Conservation (phyloP, 2,113 vertebrate genomes). For the Tragelaphus strepsiceros region DNA sequence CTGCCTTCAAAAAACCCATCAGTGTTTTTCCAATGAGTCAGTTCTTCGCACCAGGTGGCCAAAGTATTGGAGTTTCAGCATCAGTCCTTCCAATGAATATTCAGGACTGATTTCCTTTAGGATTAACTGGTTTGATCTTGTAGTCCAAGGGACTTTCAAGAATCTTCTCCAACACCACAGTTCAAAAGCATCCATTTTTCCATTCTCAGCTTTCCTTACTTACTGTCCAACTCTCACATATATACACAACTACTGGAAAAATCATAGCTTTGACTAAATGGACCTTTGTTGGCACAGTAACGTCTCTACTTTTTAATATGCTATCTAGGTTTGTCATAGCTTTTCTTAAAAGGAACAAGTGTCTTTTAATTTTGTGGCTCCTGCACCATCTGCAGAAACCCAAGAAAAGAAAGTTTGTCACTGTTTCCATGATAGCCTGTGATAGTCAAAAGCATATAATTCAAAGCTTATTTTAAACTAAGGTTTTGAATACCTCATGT, state of each 20-base stretch:
- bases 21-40: background rate
- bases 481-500: background rate
- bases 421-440: background rate
- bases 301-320: background rate
- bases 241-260: background rate
- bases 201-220: background rate
- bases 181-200: background rate
- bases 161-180: background rate
- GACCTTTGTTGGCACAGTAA: background rate
- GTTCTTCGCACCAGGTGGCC: background rate
- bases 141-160: background rate
- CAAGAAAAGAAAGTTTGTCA: background rate
- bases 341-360: background rate
- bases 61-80: background rate
- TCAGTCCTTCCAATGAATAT: background rate
- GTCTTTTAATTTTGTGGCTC: background rate
- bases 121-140: background rate
- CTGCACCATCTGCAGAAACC: background rate
- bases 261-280: background rate
- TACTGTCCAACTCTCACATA: background rate
- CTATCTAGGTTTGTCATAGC: background rate
- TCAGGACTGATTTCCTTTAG: background rate
- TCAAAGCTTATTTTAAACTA: background rate
- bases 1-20: background rate
- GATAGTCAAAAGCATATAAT: background rate